Conservation (phyloP, 2,797 vertebrate species). For the Erithacus rubecula region DNA sequence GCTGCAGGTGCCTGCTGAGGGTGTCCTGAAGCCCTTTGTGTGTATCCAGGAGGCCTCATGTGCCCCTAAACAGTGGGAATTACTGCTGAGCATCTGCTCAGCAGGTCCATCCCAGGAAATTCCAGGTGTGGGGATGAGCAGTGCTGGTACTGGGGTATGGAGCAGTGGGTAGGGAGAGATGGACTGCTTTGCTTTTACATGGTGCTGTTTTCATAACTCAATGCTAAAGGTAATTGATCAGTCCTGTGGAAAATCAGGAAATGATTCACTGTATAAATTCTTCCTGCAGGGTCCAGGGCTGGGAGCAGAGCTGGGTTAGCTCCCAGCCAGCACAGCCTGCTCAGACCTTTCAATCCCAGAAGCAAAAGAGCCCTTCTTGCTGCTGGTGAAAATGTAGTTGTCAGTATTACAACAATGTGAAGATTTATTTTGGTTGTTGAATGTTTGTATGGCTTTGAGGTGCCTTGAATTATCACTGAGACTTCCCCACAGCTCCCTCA, state of each 20-base stretch:
- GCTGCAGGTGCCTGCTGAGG: neutral
- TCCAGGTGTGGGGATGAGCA: neutral
- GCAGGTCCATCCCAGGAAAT: neutral
- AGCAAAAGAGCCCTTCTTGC: neutral
- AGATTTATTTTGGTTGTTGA: neutral
- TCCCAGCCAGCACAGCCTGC: neutral
- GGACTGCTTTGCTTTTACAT: neutral
- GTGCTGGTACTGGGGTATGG: neutral
- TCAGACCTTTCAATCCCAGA: neutral
- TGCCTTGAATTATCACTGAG: neutral
- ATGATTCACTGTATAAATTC: neutral
- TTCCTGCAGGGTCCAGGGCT: fast-evolving
- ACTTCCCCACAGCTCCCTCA: neutral
- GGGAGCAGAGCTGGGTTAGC: neutral
- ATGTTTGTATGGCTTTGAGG: neutral
- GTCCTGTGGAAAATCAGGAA: neutral
- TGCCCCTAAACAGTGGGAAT: neutral
- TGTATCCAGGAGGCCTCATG: fast-evolving
- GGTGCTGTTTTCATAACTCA: neutral
- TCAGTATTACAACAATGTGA: fast-evolving
- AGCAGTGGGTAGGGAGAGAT: neutral
- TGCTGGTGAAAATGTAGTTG: neutral
- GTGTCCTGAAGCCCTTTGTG: neutral
- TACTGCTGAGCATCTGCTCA: neutral
- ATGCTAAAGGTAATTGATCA: neutral